Evolutionary conservation across 2,888 invertebrate species (phyloP).

Genomic region (Amphipyra berbera): DNA sequence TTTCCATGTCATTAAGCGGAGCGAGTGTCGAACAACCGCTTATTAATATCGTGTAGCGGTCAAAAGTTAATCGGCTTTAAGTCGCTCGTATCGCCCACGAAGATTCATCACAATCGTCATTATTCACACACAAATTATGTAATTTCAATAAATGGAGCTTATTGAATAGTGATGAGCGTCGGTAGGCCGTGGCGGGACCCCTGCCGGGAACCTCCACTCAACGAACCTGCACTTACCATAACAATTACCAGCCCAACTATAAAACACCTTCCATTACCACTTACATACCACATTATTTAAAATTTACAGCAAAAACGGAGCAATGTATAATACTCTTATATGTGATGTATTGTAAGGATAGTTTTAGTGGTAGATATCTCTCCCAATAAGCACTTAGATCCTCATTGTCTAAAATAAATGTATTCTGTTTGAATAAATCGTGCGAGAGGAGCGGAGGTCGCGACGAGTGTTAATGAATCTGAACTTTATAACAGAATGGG

Average conservation of each 20-base stretch:
- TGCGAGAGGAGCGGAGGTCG: slow-evolving; percentile 65
- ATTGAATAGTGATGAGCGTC: slow-evolving; percentile 90
- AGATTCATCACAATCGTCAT: slow-evolving; percentile 90
- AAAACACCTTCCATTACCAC: slow-evolving; percentile 56
- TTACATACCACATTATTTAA: slow-evolving; percentile 3
- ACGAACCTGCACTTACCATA: slow-evolving; percentile 56
- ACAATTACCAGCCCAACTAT: slow-evolving; percentile 51
- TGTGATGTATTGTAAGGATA: slow-evolving; percentile 22
- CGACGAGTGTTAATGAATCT: slow-evolving; percentile 78
- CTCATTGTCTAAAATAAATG: slow-evolving; percentile 85
- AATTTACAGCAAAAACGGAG: slow-evolving; percentile 7
- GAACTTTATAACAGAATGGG: slow-evolving; percentile 47
- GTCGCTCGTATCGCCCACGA: slow-evolving; percentile 89
- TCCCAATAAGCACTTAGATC: slow-evolving; percentile 81
- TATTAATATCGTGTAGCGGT: slow-evolving; percentile 87
- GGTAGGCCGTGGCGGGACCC: slow-evolving; percentile 84
- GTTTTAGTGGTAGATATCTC: slow-evolving; percentile 63
- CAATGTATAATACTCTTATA: slow-evolving; percentile 59
- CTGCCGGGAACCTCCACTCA: slow-evolving; percentile 72
- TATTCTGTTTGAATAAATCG: slow-evolving; percentile 85
- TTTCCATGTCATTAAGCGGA: slow-evolving; percentile 84
- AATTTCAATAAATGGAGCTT: slow-evolving; percentile 90
- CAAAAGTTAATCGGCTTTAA: slow-evolving; percentile 90
- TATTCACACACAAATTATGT: slow-evolving; percentile 90
- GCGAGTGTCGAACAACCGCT: slow-evolving; percentile 76